These are phyloP conservation scores for Synanthedon vespiformis DNA, from an alignment of 2,888 invertebrate genomes.

Conservation along the genomic window DNA sequence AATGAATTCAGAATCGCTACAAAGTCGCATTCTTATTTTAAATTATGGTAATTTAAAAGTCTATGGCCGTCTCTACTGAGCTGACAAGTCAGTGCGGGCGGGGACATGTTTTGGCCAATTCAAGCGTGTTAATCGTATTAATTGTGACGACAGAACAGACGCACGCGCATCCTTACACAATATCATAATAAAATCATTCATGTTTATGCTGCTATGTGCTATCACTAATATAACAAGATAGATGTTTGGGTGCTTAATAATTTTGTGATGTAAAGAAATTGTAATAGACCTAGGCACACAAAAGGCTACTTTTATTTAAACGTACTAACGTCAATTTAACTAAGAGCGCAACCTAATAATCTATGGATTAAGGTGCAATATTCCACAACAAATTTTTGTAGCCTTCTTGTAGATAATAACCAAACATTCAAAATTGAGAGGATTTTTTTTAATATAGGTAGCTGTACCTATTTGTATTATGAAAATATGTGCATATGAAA, in stretches of 20 bases:
- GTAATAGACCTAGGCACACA: too few species aligned
- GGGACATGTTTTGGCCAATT: slow-evolving; percentile 56
- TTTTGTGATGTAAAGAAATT: background rate
- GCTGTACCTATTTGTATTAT: too few species aligned
- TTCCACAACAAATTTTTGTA: too few species aligned
- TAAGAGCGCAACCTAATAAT: too few species aligned
- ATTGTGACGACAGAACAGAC: slow-evolving; percentile 25
- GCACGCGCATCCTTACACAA: slow-evolving; percentile 26
- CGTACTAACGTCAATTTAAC: too few species aligned
- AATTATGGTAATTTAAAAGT: slow-evolving; percentile 1
- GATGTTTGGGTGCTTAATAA: background rate
- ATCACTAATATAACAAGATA: background rate
- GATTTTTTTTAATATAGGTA: too few species aligned
- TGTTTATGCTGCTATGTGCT: background rate
- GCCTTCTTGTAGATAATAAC: too few species aligned
- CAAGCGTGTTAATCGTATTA: slow-evolving; percentile 65
- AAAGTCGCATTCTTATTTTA: background rate
- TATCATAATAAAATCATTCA: background rate
- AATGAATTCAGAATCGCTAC: background rate
- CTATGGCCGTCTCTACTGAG: slow-evolving; percentile 26
- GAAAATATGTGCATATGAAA: too few species aligned
- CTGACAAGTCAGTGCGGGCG: slow-evolving; percentile 17
- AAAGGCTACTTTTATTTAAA: too few species aligned
- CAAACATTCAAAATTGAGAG: too few species aligned
- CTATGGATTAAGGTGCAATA: too few species aligned